Percentiles rank a stretch among this genome's conserved stretches.
Evolutionary conservation across 2,888 invertebrate species (phyloP).

Genomic region (Cosmopolites sordidus): DNA sequence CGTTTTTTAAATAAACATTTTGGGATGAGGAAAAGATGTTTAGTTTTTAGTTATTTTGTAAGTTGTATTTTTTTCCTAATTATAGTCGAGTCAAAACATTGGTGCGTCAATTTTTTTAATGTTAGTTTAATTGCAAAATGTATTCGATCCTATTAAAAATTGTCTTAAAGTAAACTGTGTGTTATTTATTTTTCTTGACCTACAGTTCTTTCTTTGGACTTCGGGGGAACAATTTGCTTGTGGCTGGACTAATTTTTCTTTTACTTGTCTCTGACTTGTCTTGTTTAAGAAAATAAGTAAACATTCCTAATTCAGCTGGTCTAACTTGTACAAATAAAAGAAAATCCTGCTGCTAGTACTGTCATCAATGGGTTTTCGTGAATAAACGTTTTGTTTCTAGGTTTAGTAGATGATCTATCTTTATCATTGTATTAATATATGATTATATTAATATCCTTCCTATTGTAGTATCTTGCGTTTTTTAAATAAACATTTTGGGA

Average conservation of each 20-base stretch:
- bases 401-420: background rate
- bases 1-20: conserved; percentile 5
- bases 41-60: background rate
- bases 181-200: no score
- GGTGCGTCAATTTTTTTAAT: background rate
- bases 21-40: background rate
- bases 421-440: background rate
- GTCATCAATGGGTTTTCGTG: conserved; percentile 6
- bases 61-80: background rate
- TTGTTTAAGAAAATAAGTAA: no score
- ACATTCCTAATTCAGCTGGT: no score
- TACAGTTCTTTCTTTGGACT: no score
- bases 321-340: conserved; percentile 8
- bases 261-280: no score
- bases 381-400: conserved; percentile 4
- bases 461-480: conserved; percentile 8
- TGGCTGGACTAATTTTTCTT: no score
- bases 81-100: background rate
- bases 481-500: conserved; percentile 4
- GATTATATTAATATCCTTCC: conserved; percentile 12
- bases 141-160: background rate
- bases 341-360: background rate
- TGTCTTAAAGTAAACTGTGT: background rate
- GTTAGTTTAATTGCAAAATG: background rate
- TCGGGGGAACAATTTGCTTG: no score